These are phyloP conservation scores for Hydractinia echinata DNA, from an alignment of 30 jellyfish, hydroid and myxozoan genomes.

Conservation along the genomic window DNA sequence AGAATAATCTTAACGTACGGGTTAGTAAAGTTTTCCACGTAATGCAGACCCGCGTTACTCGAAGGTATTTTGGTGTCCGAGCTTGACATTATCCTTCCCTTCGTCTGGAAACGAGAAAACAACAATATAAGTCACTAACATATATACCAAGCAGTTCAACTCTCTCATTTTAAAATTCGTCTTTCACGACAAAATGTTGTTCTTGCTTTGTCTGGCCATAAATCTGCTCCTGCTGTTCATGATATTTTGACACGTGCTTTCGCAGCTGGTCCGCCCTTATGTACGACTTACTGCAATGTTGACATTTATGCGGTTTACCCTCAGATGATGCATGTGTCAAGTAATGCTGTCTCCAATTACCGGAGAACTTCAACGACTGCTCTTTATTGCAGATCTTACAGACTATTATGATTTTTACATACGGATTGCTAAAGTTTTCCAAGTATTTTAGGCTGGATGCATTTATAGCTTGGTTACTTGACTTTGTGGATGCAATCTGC, in stretches of 20 bases:
- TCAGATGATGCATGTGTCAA: conserved; percentile 23
- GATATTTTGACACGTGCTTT: conserved; percentile 22
- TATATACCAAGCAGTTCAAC: conserved; percentile 1
- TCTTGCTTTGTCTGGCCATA: neutral
- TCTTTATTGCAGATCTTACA: conserved; percentile 33
- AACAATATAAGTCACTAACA: neutral
- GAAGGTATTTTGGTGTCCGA: conserved; percentile 2
- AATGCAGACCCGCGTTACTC: conserved; percentile 18
- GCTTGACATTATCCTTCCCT: conserved; percentile 30
- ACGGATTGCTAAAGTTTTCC: conserved; percentile 37
- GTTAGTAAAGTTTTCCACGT: conserved; percentile 33
- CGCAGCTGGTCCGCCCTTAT: conserved; percentile 43
- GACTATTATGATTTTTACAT: conserved; percentile 25
- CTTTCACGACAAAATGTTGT: neutral
- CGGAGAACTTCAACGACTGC: conserved; percentile 20
- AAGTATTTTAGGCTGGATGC: conserved; percentile 27
- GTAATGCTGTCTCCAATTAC: conserved; percentile 33
- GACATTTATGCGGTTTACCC: conserved; percentile 41
- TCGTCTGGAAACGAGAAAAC: neutral
- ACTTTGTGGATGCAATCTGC: neutral
- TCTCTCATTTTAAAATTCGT: conserved; percentile 20
- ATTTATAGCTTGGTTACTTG: neutral
- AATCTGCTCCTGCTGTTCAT: neutral
- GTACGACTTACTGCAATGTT: conserved; percentile 20
- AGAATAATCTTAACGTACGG: conserved; percentile 42